Evolutionary conservation across 2,797 vertebrate genomes (phyloP).

Genomic region (Rhodeus uyekii): DNA sequence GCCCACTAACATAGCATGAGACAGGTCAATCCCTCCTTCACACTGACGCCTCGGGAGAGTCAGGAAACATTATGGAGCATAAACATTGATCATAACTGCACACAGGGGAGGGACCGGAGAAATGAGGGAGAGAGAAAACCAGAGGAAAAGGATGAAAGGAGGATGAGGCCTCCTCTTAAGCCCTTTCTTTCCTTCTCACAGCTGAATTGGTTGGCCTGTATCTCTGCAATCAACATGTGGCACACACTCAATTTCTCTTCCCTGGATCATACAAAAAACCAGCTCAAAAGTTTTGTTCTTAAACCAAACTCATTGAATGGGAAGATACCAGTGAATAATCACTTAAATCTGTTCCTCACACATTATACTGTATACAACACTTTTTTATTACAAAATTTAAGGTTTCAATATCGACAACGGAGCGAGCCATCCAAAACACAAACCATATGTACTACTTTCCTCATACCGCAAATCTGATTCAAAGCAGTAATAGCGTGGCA

Average conservation of each 20-base stretch:
- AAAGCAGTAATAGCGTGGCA: too few species aligned
- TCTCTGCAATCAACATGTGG: neutral
- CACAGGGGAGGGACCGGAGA: neutral
- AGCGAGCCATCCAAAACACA: neutral
- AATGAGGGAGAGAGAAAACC: slow-evolving; percentile 12
- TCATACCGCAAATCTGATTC: neutral
- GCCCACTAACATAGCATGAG: slow-evolving; percentile 17
- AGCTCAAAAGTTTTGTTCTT: neutral
- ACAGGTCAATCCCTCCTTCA: neutral
- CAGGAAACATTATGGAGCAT: slow-evolving; percentile 19
- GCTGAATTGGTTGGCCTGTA: neutral
- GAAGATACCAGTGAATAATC: neutral
- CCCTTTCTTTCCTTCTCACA: neutral
- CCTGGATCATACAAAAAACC: neutral
- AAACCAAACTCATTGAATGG: neutral
- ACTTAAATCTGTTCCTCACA: neutral
- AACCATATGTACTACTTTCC: neutral
- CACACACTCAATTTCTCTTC: neutral
- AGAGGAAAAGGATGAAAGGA: slow-evolving; percentile 12
- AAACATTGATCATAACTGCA: slow-evolving; percentile 33
- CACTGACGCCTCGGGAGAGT: slow-evolving; percentile 1
- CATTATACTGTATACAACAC: neutral
- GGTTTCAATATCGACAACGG: neutral
- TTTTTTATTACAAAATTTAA: too few species aligned
- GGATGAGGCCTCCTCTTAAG: neutral